Evolutionary conservation across 1,140 invertebrate genomes (phyloP), one percentile per base, ranked within the genome.

Genomic region (Meloidogyne exigua): DNA sequence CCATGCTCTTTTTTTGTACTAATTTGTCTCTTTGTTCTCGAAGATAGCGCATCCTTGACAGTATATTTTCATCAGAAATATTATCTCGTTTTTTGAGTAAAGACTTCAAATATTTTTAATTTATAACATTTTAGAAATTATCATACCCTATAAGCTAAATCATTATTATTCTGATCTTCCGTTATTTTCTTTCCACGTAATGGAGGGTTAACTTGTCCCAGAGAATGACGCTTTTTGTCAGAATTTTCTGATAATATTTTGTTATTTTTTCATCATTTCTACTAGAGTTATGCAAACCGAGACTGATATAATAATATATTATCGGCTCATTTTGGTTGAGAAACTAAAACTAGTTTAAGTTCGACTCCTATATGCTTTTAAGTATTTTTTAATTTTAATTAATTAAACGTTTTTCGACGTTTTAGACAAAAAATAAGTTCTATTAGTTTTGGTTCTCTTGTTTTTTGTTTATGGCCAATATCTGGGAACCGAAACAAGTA

Each of bases 1-100:
- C 79, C 57, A 78, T 84, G 25, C 67, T 75, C 28, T 83, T 81
- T 42, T 66, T 75, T 26, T 79, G 64, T 12, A 81, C 11, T 49
- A 81, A 44, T 67, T 81, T 81, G 69, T 81, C 80, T 63, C 80
- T 26, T n/a, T 81, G 80, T 68, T 81, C 68, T 23, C 62, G 32
- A n/a, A 81, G 44, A 68, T 81, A 81, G 5, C 62, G 36, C 10
- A 42, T 64, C 62, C 80, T 68, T 66, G 85, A 26, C 23, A 42
- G 9, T n/a, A 81, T n/a, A 25, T 71, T 21, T 32, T 74, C 78
- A 26, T 80, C 79, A 4, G 79, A 39, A 28, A 80, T 76, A 25
- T 28, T 12, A 1, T 83, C 76, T 13, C 72, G 57, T 63, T 80
- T 65, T 66, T 79, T 82, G 5, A 79, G 68, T 25, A 79, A 49